Evolutionary conservation across 2,797 vertebrate species (phyloP).

Genomic region (Petrocephalus schoutedeni): DNA sequence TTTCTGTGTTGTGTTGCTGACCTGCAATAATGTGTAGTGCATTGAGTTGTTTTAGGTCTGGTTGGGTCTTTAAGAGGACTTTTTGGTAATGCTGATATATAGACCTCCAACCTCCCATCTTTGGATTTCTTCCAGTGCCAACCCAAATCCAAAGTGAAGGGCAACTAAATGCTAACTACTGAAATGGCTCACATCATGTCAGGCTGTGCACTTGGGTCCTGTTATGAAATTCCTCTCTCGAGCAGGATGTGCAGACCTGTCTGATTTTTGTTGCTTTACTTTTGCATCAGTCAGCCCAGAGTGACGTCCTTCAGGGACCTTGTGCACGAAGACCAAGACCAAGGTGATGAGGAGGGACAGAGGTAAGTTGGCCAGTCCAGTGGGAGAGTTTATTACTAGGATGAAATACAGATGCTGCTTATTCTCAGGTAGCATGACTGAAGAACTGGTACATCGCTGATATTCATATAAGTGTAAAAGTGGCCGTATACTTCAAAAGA

Average conservation of each 20-base stretch:
- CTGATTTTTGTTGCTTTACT: background rate
- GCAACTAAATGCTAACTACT: background rate
- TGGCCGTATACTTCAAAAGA: background rate
- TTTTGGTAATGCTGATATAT: background rate
- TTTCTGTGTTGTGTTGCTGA: background rate
- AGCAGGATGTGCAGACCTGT: background rate
- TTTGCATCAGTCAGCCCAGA: conserved; percentile 67
- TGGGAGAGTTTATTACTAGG: background rate
- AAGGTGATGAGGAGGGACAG: conserved; percentile 91
- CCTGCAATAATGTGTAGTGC: background rate
- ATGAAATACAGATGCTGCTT: background rate
- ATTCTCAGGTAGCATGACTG: background rate
- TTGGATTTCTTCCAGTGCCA: background rate
- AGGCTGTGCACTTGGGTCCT: background rate
- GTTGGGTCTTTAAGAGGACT: background rate
- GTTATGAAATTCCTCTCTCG: background rate
- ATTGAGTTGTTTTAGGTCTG: background rate
- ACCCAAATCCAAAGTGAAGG: background rate
- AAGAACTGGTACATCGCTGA: background rate
- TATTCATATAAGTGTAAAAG: background rate
- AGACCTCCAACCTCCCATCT: background rate
- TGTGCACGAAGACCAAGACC: conserved; percentile 87
- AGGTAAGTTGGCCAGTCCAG: conserved; percentile 57
- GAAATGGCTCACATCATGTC: background rate
- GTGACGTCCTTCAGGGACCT: conserved; percentile 94